phyloP scores from a whole-genome alignment of 2,113 vertebrate species.

The Nesoenas mayeri region DNA sequence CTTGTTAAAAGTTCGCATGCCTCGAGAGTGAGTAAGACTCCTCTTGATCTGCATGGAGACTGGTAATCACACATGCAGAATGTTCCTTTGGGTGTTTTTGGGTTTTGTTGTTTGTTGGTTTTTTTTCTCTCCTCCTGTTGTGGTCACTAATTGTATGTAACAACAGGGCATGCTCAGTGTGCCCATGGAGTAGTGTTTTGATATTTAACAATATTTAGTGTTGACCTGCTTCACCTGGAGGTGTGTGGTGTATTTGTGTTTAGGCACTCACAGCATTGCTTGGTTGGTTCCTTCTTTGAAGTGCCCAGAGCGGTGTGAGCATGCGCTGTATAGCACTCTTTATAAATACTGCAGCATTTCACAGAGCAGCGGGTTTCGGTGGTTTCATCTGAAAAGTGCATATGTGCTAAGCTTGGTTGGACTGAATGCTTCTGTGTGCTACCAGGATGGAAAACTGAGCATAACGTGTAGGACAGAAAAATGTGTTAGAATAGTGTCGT shows the following conservation, averaged over 20 bases:
- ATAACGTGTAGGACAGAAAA: neutral
- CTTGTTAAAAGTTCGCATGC: neutral
- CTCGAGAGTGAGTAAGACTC: constrained; percentile 19
- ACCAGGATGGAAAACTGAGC: neutral
- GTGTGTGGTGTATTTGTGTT: neutral
- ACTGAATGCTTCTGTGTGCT: neutral
- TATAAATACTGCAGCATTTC: neutral
- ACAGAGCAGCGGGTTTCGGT: neutral
- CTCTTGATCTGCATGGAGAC: neutral
- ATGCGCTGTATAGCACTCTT: neutral
- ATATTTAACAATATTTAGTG: neutral
- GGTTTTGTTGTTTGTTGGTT: too few relatives aligned
- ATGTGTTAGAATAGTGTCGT: neutral
- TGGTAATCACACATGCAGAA: neutral
- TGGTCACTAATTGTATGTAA: accelerated
- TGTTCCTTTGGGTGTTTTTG: neutral
- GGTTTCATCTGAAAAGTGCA: neutral
- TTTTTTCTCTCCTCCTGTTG: neutral
- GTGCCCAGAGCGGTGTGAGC: neutral
- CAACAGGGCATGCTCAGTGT: neutral
- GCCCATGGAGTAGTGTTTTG: neutral
- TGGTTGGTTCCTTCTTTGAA: neutral
- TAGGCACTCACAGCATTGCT: neutral
- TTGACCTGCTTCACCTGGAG: neutral
- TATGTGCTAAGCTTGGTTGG: neutral